Percentiles rank a stretch among this genome's conserved stretches.
phyloP scores from a whole-genome alignment of 2,888 invertebrate genomes.

The Prosopocoilus inquinatus region DNA sequence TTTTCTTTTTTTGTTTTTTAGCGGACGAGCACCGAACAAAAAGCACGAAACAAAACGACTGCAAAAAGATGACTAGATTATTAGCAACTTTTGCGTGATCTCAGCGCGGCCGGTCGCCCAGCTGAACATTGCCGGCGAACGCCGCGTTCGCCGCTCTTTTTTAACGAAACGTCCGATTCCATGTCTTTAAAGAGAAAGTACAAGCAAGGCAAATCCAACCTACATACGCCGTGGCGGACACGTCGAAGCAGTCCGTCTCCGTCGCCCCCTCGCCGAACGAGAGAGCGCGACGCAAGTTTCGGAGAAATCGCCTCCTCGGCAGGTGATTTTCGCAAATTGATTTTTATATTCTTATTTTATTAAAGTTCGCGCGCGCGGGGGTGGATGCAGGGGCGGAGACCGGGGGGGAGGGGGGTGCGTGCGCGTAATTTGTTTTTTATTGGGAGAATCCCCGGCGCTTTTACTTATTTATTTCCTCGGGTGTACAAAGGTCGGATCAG shows the following conservation, averaged over 20 bases:
- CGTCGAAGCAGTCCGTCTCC: not conserved
- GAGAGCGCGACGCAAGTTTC: not conserved
- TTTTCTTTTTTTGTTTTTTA: not conserved
- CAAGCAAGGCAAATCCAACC: conserved; percentile 15
- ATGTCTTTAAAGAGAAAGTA: conserved; percentile 16
- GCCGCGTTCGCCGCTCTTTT: conserved; percentile 1
- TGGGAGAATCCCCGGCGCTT: not conserved
- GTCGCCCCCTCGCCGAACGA: not conserved
- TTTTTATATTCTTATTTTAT: conserved; percentile 3
- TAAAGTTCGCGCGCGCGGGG: not conserved
- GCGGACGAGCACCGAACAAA: not conserved
- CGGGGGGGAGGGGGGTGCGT: not conserved
- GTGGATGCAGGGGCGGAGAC: not conserved
- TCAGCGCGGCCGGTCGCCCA: not conserved
- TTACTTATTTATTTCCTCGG: too few relatives aligned
- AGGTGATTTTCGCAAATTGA: conserved; percentile 7
- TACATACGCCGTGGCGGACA: conserved; percentile 9
- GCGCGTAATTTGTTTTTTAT: not conserved
- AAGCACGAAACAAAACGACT: not conserved
- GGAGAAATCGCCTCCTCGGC: not conserved
- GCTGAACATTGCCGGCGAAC: not conserved
- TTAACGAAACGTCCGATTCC: conserved; percentile 11
- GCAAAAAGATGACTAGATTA: not conserved
- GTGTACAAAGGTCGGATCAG: too few relatives aligned
- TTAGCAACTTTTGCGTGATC: conserved; percentile 4